Percentiles rank a stretch among this genome's conserved stretches.
Evolutionary conservation across 1,140 invertebrate genomes (phyloP).

Genomic region (Elymnias hypermnestra): DNA sequence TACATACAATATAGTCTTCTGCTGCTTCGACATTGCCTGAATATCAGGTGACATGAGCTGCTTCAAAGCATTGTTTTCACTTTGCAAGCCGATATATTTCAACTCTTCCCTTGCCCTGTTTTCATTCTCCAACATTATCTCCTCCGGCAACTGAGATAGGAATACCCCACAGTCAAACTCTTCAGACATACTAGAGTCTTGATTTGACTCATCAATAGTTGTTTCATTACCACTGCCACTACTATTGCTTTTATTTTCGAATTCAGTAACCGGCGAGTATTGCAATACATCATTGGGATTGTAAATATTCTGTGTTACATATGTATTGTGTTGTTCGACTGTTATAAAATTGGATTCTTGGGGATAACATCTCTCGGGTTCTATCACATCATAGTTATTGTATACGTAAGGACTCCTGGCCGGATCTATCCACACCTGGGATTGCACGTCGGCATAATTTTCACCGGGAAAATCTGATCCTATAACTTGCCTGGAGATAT

Average conservation of each 20-base stretch:
- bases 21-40: conserved; percentile 43
- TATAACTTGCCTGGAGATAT: conserved; percentile 23
- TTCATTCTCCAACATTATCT: conserved; percentile 49
- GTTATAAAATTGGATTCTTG: too few relatives aligned
- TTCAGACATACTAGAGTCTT: conserved; percentile 28
- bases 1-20: conserved; percentile 55
- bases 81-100: conserved; percentile 34
- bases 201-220: conserved; percentile 28
- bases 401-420: conserved; percentile 49
- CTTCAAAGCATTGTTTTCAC: conserved; percentile 51
- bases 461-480: conserved; percentile 25
- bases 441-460: conserved; percentile 36
- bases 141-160: conserved; percentile 43
- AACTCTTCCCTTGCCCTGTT: conserved; percentile 32
- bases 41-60: conserved; percentile 61
- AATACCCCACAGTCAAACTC: conserved; percentile 49
- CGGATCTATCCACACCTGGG: conserved; percentile 61
- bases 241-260: conserved; percentile 44
- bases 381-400: conserved; percentile 37
- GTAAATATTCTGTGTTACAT: conserved; percentile 57
- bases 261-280: conserved; percentile 34
- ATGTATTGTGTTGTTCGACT: conserved; percentile 51
- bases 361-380: conserved; percentile 40
- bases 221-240: conserved; percentile 24
- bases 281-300: conserved; percentile 39